Evolutionary conservation across 2,113 vertebrate species (phyloP), one percentile per base, ranked within the genome.

Genomic region (Nothocercus julius): DNA sequence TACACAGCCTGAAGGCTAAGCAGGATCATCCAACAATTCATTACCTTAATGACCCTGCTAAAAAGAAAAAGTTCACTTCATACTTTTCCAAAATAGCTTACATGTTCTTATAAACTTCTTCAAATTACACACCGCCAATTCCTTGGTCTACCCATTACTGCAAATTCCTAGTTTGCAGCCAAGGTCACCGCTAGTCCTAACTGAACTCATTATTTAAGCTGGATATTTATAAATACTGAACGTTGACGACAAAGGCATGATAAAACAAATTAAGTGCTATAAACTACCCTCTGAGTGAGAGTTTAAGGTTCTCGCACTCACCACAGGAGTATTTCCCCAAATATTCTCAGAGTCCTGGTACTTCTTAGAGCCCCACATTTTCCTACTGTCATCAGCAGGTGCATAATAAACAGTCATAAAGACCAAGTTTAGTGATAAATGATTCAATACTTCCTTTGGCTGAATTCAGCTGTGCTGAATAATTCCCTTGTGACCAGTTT

Each of bases 401-500:
- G 53, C 89, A 76, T n/a, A 21, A 7, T 56, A 93, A 96, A 81
- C 4, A 88, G 68, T 38, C 34, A 59, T 72, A 74, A 89, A 75
- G 66, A 59, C 34, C 7, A 38, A 88, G 73, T 13, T 81, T 56
- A 69, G 47, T 56, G 51, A 92, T 82, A 92, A 90, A 97, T 64
- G 12, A 75, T 44, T 53, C 58, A 81, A 45, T 70, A 16, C 14
- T 80, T n/a, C 82, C 87, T 90, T 84, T 77, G 72, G 24, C 32
- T 86, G 62, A 94, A 36, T 36, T 36, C 36, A 93, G 61, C 88
- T 96, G 69, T 53, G 75, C 75, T 86, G 66, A 93, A 86, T 95
- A 86, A 93, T 68, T 24, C 56, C 34, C 77, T 74, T 27, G 56
- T 3, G 0, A 78, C 68, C 77, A 64, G 72, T 90, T 87, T 89